Percentiles rank a stretch among this genome's conserved stretches.
Conservation (phyloP, 2,797 vertebrate genomes). For the Vultur gryphus region DNA sequence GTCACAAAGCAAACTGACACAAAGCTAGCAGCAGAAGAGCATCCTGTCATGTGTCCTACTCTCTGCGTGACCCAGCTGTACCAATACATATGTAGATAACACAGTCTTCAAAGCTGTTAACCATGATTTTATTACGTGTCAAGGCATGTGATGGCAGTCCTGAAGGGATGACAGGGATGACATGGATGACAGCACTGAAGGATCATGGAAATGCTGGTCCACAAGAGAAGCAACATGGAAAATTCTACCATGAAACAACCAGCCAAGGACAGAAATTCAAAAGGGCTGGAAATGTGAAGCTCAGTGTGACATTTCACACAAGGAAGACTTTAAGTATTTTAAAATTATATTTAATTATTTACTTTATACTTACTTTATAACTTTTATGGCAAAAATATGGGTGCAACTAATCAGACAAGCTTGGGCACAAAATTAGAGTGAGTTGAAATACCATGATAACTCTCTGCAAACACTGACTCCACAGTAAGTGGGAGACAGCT, state of each 20-base stretch:
- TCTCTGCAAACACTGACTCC: not conserved
- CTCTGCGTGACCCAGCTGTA: not conserved
- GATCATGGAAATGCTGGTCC: not conserved
- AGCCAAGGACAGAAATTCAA: not conserved
- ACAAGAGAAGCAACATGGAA: not conserved
- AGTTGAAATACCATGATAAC: not conserved
- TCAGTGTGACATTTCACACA: not conserved
- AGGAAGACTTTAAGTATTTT: not conserved
- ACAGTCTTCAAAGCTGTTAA: not conserved
- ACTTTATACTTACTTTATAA: not conserved
- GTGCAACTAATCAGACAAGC: not conserved
- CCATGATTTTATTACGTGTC: not conserved
- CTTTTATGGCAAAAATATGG: not conserved
- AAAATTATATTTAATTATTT: not conserved
- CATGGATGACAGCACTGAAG: not conserved
- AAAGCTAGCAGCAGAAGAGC: not conserved
- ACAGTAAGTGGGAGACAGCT: not conserved
- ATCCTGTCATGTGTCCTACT: not conserved
- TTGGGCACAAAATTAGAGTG: not conserved
- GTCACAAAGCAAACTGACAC: not conserved
- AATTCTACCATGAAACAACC: not conserved
- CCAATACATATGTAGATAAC: not conserved
- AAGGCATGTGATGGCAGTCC: not conserved
- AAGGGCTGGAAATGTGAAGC: not conserved
- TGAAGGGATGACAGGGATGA: not conserved